These are phyloP conservation scores for Empis livida DNA, from an alignment of 2,888 invertebrate species.

Conservation along the genomic window DNA sequence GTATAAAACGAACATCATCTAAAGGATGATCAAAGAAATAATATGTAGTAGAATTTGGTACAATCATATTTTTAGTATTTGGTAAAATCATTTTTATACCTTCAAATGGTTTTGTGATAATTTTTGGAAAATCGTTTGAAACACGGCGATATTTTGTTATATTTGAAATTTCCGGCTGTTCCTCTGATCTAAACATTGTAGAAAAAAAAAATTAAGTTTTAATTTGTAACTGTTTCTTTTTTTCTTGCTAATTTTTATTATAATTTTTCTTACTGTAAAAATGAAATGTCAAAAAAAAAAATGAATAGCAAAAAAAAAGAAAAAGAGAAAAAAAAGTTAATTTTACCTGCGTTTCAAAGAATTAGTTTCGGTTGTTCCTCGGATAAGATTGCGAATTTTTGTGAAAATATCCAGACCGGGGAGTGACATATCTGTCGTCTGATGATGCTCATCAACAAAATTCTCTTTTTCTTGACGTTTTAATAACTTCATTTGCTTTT, in stretches of 20 bases:
- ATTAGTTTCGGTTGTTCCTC: background rate
- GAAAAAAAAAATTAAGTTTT: too few species aligned
- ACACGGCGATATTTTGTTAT: constrained; percentile 25
- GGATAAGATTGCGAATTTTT: background rate
- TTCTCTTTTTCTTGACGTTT: too few species aligned
- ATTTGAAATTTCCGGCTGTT: constrained; percentile 16
- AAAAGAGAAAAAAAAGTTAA: background rate
- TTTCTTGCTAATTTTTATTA: background rate
- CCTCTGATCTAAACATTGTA: constrained; percentile 12
- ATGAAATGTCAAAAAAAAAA: background rate
- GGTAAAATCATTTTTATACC: constrained; percentile 13
- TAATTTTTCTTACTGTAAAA: background rate
- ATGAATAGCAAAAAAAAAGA: background rate
- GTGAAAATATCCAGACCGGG: background rate
- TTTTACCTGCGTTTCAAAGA: background rate
- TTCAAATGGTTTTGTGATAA: constrained; percentile 21
- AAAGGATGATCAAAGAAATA: background rate
- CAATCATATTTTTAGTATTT: background rate
- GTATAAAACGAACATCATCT: background rate
- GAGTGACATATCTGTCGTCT: too few species aligned
- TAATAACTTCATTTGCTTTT: too few species aligned
- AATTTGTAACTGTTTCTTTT: background rate
- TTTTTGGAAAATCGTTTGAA: constrained; percentile 22
- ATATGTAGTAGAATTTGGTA: background rate
- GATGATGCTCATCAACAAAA: too few species aligned